These are phyloP conservation scores for Syngnathus typhle DNA, from an alignment of 2,113 vertebrate genomes.

Conservation along the genomic window DNA sequence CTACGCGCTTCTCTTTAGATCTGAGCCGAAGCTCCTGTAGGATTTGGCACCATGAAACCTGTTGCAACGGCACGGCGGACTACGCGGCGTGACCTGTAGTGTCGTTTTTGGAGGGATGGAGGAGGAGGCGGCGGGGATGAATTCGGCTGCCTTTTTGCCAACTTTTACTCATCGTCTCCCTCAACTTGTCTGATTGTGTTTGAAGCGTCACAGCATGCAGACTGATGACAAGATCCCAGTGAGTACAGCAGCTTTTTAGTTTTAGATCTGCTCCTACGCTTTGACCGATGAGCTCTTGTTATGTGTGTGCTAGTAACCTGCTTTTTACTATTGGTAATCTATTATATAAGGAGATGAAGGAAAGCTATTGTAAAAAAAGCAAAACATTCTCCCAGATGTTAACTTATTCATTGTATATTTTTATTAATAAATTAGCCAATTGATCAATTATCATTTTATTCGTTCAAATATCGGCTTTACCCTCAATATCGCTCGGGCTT, in stretches of 20 bases:
- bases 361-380: no score
- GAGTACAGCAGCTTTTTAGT: slow-evolving; percentile 38
- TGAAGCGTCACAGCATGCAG: slow-evolving; percentile 70
- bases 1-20: background rate
- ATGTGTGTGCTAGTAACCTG: background rate
- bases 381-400: no score
- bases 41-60: slow-evolving; percentile 15
- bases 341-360: no score
- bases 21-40: background rate
- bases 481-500: no score
- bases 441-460: no score
- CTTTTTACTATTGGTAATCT: background rate
- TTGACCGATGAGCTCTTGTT: background rate
- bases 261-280: background rate
- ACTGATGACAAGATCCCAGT: slow-evolving; percentile 74
- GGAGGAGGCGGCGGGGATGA: slow-evolving; percentile 13
- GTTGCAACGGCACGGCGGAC: slow-evolving; percentile 14
- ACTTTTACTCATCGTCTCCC: slow-evolving; percentile 40
- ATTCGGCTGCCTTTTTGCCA: slow-evolving; percentile 19
- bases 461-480: no score
- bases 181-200: slow-evolving; percentile 26
- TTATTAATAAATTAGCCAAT: no score
- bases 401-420: no score
- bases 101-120: slow-evolving; percentile 3
- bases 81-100: slow-evolving; percentile 11